Evolutionary conservation across 2,888 invertebrate genomes (phyloP).

Genomic region (Gastracanthus pulcherrimus): DNA sequence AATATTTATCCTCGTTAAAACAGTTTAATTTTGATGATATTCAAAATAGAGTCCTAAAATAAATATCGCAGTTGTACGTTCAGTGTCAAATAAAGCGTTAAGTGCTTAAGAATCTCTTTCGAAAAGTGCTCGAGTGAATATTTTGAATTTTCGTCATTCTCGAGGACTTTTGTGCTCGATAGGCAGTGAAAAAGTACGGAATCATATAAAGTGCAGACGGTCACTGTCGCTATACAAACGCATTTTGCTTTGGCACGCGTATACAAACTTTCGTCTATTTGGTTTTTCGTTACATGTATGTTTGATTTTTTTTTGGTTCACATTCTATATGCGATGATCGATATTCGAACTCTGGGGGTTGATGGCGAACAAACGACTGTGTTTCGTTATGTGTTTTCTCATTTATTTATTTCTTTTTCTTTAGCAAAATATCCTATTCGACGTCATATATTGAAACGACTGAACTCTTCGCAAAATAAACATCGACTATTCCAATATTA

Average conservation of each 20-base stretch:
- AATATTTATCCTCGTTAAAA: no score
- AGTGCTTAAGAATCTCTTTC: constrained; percentile 27
- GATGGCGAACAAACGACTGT: constrained; percentile 35
- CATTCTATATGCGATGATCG: constrained; percentile 15
- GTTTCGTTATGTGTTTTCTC: not conserved
- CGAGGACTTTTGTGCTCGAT: constrained; percentile 42
- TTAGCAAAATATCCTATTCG: constrained; percentile 55
- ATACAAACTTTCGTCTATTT: constrained; percentile 54
- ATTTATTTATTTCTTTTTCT: constrained; percentile 30
- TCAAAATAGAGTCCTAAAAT: not conserved
- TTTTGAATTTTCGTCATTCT: constrained; percentile 29
- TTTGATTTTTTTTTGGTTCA: constrained; percentile 20
- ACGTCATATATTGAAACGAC: constrained; percentile 51
- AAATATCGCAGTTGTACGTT: not conserved
- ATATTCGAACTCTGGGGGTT: not conserved
- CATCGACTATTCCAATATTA: constrained; percentile 47
- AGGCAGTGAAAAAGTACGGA: constrained; percentile 56
- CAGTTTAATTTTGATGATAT: no score
- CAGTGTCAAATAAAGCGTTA: constrained; percentile 35
- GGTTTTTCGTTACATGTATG: not conserved
- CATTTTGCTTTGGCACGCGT: constrained; percentile 54
- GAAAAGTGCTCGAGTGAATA: constrained; percentile 40
- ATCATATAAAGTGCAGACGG: constrained; percentile 52
- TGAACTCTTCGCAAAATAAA: constrained; percentile 55
- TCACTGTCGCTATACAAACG: constrained; percentile 47